Base-by-base conservation (phyloP, 35 echinoderm and acorn worm genomes). In the Ptychodera flava region DNA sequence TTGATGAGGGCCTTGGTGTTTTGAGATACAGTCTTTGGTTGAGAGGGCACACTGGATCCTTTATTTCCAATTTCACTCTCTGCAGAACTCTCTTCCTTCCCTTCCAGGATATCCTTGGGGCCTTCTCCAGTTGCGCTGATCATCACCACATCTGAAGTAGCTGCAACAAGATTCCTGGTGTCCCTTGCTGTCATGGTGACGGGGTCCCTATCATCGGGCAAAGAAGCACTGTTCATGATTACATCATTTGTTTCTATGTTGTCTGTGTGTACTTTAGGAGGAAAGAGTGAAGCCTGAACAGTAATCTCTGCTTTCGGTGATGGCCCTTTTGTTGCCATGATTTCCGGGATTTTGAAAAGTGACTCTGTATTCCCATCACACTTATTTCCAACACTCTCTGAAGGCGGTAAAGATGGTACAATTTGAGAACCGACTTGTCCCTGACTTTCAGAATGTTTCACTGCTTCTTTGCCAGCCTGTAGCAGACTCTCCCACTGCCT, bases 1-100 rank as follows among this genome's bases (percentile, higher is more conserved):
- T 94, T 94, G 53, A 99, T 92, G 22, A 99, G 86, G 36, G 90
- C 90, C 81, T 94, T 99, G 1, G 92, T 94, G 77, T 99, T 93
- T 16, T 92, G 87, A 16, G 90, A 87, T 31, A 91, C 91, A 1
- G 90, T 93, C 37, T 93, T 85, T 84, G 82, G 78, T n/a, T n/a
- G n/a, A n/a, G n/a, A n/a, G 6, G 22, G 22, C 22, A 22, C 22
- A 22, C 45, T 64, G 22, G 6, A 6, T 22, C 6, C 6, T 22
- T 64, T 64, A 12, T 64, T 64, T 12, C 22, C 45, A 64, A 12
- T 22, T 22, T 64, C 22, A 22, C 45, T 64, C 6, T 6, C 22
- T 64, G 45, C 45, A 22, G 45, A 6, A 64, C 6, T 22, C 45
- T 64, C 45, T 22, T 64, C 45, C 45, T 64, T 22, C 45, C 45